Percentiles rank a stretch among this genome's conserved stretches.
Evolutionary conservation across 2,797 vertebrate genomes (phyloP).

Genomic region (Chiroxiphia lanceolata): DNA sequence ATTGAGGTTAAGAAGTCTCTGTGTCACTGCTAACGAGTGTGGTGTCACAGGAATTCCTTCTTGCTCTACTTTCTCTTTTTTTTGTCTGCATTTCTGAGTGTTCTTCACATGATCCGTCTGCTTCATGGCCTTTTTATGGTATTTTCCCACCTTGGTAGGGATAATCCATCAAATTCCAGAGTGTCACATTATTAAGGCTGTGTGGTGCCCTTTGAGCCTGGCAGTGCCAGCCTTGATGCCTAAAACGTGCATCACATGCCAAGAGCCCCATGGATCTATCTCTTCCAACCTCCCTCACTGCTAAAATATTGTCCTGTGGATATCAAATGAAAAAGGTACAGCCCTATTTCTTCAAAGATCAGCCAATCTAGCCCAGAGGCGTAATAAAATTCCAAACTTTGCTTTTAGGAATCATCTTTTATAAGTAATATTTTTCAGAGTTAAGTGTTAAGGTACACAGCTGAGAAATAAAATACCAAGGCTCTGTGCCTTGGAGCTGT

Average conservation of each 20-base stretch:
- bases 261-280: constrained; percentile 76
- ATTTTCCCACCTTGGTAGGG: constrained; percentile 57
- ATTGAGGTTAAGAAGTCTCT: neutral
- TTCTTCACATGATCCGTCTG: neutral
- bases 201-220: constrained; percentile 81
- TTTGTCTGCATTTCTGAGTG: neutral
- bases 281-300: constrained; percentile 79
- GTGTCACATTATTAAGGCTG: constrained; percentile 81
- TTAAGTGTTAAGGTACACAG: constrained; percentile 84
- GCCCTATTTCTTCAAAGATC: constrained; percentile 95
- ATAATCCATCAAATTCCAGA: constrained; percentile 82
- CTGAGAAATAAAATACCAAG: constrained; percentile 60
- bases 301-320: constrained; percentile 92
- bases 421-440: constrained; percentile 92
- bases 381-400: constrained; percentile 94
- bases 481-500: neutral
- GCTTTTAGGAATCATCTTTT: constrained; percentile 90
- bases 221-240: constrained; percentile 78
- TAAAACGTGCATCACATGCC: constrained; percentile 76
- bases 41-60: neutral
- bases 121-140: neutral
- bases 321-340: constrained; percentile 94
- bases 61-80: neutral
- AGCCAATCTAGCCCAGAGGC: constrained; percentile 87
- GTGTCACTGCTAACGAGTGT: neutral